phyloP scores from a whole-genome alignment of 1,140 invertebrate genomes.

The Rhopalosiphum padi region DNA sequence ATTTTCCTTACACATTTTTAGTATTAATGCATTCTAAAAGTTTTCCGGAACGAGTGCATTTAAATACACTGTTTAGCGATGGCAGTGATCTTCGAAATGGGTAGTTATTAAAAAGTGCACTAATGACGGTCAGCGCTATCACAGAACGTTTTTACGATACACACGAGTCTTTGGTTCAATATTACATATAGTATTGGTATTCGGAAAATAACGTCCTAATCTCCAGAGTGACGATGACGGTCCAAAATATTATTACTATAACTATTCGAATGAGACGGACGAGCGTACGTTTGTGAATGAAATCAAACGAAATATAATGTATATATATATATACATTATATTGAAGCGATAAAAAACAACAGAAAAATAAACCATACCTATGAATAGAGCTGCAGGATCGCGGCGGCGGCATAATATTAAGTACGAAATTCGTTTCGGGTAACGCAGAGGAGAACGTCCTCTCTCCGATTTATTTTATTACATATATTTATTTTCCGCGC shows the following conservation, averaged over 20 bases:
- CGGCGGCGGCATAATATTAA: not conserved
- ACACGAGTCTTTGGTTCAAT: not conserved
- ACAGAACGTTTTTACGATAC: not conserved
- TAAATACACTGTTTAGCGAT: not conserved
- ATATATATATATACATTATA: not conserved
- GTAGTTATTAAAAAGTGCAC: not conserved
- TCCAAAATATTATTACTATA: not conserved
- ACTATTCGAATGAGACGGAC: not conserved
- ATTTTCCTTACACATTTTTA: not conserved
- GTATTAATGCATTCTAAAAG: not conserved
- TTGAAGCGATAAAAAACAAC: not conserved
- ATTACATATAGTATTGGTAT: not conserved
- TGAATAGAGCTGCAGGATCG: not conserved
- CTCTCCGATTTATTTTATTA: not conserved
- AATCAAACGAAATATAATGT: not conserved
- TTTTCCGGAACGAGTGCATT: not conserved
- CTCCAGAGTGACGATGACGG: not conserved
- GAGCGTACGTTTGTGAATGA: not conserved
- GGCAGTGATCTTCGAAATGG: not conserved
- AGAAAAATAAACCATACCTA: not conserved
- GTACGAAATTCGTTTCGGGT: conserved; percentile 49
- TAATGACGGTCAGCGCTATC: not conserved
- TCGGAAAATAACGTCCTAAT: not conserved
- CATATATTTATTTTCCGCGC: not conserved
- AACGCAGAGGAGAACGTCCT: conserved; percentile 17